Evolutionary conservation across 37 sponge, comb jelly and placozoan species (phyloP).

Genomic region (Halisarca cf. caerulea): DNA sequence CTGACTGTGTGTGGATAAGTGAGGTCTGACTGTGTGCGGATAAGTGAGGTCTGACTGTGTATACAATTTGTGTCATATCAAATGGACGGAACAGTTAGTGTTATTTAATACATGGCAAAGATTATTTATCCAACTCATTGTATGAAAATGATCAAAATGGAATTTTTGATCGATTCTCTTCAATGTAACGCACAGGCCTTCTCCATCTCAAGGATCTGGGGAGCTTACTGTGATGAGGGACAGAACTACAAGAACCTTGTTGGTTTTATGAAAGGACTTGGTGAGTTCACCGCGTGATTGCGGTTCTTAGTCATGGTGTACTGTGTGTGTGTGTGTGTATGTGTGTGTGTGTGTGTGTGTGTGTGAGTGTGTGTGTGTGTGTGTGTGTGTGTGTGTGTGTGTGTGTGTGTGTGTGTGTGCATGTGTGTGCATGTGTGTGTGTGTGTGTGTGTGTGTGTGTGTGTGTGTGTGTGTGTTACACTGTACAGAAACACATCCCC

Average conservation of each 20-base stretch:
- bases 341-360: conserved; percentile 2
- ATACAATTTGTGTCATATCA: too few relatives aligned
- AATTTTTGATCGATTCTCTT: too few relatives aligned
- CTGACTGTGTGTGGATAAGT: too few relatives aligned
- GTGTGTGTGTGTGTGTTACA: background rate
- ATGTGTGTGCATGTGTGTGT: conserved; percentile 8
- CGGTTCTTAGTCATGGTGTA: background rate
- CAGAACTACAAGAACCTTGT: conserved; percentile 95
- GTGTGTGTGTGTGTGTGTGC: conserved; percentile 1
- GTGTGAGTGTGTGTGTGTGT: background rate
- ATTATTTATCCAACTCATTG: too few relatives aligned
- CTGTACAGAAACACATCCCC: background rate
- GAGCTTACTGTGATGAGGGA: conserved; percentile 83
- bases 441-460: conserved; percentile 1
- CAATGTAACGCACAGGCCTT: too few relatives aligned
- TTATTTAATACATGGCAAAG: too few relatives aligned
- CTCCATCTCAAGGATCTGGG: conserved; percentile 78
- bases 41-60: too few relatives aligned
- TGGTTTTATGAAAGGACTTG: conserved; percentile 79
- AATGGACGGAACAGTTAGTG: too few relatives aligned
- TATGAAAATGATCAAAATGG: too few relatives aligned
- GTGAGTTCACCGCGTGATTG: too few relatives aligned
- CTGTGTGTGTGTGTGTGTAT: conserved; percentile 11
- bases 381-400: background rate
- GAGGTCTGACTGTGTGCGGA: too few relatives aligned